Evolutionary conservation across 2,797 vertebrate species (phyloP).

Genomic region (Micrastur ruficollis): DNA sequence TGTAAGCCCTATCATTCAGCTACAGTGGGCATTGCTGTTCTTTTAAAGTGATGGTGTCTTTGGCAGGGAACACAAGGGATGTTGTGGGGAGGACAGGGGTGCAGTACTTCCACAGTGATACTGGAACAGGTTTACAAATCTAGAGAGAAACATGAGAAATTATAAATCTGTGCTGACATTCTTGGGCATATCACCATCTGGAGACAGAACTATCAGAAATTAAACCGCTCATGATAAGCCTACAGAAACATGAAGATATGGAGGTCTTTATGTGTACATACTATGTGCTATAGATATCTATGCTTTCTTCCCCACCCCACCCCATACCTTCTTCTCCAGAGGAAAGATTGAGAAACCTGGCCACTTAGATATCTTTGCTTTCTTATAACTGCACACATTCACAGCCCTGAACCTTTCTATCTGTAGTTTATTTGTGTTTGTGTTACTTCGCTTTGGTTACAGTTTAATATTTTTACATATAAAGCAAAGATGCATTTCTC

Average conservation of each 20-base stretch:
- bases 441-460: background rate
- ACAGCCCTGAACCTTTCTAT: background rate
- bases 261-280: background rate
- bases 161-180: background rate
- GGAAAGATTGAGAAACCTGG: background rate
- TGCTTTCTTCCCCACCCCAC: background rate
- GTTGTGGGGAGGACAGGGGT: accelerated
- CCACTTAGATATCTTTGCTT: background rate
- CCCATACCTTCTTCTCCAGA: background rate
- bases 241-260: background rate
- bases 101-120: background rate
- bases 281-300: background rate
- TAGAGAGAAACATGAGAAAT: background rate
- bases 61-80: background rate
- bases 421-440: background rate
- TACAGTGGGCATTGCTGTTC: background rate
- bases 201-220: background rate
- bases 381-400: background rate
- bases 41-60: background rate
- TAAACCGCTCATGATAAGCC: background rate
- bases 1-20: background rate
- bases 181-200: background rate
- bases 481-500: background rate
- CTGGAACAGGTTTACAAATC: background rate
- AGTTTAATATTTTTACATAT: background rate